phyloP scores from a whole-genome alignment of 2,888 invertebrate species.

The Cephus rjabovi region DNA sequence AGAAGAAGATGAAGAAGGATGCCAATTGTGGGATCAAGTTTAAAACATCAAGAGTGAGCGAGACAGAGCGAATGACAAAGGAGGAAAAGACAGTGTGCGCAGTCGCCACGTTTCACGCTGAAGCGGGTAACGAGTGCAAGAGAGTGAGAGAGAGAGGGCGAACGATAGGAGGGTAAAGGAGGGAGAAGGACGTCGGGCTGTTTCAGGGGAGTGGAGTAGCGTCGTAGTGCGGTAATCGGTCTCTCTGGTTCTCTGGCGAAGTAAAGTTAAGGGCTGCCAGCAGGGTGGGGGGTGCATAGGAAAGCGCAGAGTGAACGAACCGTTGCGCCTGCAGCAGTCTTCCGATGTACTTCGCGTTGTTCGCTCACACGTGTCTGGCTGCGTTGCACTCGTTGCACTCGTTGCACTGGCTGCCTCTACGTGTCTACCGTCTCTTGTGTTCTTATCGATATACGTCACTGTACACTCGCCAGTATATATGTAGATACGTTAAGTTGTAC shows the following conservation, averaged over 20 bases:
- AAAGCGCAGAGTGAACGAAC: slow-evolving; percentile 30
- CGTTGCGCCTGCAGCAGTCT: slow-evolving; percentile 48
- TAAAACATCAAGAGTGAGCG: slow-evolving; percentile 14
- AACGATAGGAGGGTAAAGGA: not conserved
- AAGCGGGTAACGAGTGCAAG: slow-evolving; percentile 10
- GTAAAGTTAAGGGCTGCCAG: slow-evolving; percentile 30
- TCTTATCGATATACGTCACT: not conserved
- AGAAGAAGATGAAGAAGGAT: slow-evolving; percentile 12
- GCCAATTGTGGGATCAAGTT: slow-evolving; percentile 22
- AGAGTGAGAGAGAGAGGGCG: slow-evolving; percentile 3
- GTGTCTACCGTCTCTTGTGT: not conserved
- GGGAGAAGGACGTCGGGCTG: not conserved
- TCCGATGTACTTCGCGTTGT: slow-evolving; percentile 51
- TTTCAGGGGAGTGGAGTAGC: slow-evolving; percentile 9
- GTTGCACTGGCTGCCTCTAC: not conserved
- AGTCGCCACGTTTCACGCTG: not conserved
- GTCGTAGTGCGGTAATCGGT: slow-evolving; percentile 36
- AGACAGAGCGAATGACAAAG: slow-evolving; percentile 13
- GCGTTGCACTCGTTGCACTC: slow-evolving; percentile 6
- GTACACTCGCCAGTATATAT: not conserved
- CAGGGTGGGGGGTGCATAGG: slow-evolving; percentile 30
- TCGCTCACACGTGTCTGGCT: slow-evolving; percentile 23
- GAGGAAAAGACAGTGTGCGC: slow-evolving; percentile 13
- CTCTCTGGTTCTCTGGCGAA: slow-evolving; percentile 16
- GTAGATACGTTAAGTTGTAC: not conserved